Conservation (phyloP, 2,113 vertebrate genomes). For the Tautogolabrus adspersus region DNA sequence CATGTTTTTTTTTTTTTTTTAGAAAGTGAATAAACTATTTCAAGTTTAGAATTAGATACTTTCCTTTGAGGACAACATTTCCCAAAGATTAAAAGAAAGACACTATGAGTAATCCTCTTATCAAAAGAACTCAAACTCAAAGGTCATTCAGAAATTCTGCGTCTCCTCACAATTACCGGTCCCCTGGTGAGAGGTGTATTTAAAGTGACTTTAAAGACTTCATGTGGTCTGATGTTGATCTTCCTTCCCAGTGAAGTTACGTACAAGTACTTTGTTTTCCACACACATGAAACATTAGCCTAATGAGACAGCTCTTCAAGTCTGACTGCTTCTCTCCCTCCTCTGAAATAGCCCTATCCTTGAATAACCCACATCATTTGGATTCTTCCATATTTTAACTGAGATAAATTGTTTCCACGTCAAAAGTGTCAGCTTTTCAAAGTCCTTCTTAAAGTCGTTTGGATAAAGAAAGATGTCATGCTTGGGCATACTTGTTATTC, state of each 20-base stretch:
- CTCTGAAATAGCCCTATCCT: conserved; percentile 8
- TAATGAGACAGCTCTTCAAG: conserved; percentile 37
- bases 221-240: conserved; percentile 27
- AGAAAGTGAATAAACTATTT: conserved; percentile 5
- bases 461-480: neutral
- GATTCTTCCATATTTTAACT: neutral
- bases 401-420: neutral
- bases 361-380: neutral
- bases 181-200: conserved; percentile 37
- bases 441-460: neutral
- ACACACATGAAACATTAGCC: conserved; percentile 9
- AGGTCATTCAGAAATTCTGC: conserved; percentile 43
- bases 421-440: neutral
- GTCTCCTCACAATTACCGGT: conserved; percentile 25
- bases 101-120: neutral
- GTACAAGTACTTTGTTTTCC: conserved; percentile 51
- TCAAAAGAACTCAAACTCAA: conserved; percentile 30
- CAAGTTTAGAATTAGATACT: neutral
- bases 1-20: neutral
- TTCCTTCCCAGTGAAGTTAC: conserved; percentile 27
- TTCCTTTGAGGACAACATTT: conserved; percentile 26
- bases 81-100: conserved; percentile 11
- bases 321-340: conserved; percentile 6
- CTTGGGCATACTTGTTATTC: neutral
- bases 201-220: conserved; percentile 54